phyloP scores from a whole-genome alignment of 2,113 vertebrate genomes.

The Gymnorhina tibicen region DNA sequence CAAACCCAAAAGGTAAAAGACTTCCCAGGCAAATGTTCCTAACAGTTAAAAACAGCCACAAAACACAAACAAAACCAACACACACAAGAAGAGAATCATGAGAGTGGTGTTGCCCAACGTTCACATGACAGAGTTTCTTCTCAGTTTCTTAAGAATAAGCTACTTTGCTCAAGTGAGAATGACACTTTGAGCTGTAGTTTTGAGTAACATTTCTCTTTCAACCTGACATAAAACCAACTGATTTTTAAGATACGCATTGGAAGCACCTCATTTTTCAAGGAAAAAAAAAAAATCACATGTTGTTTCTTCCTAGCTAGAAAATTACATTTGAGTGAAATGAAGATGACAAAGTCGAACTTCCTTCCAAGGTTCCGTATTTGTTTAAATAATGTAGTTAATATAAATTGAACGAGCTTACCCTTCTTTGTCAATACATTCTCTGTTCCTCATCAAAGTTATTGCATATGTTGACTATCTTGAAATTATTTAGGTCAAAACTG shows the following conservation, averaged over 20 bases:
- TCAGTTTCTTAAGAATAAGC: neutral
- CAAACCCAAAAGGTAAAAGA: conserved; percentile 95
- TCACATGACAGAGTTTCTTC: neutral
- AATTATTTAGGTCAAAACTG: neutral
- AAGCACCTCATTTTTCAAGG: neutral
- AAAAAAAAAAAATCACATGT: neutral
- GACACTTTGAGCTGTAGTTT: neutral
- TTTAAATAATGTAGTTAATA: neutral
- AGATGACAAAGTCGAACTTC: neutral
- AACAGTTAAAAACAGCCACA: neutral
- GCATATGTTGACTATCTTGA: neutral
- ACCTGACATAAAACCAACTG: neutral
- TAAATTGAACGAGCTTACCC: neutral
- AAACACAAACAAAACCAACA: neutral
- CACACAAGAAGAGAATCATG: neutral
- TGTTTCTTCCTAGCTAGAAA: neutral
- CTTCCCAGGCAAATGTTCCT: conserved; percentile 94
- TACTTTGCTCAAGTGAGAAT: neutral
- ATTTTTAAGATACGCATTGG: neutral
- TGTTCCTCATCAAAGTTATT: neutral
- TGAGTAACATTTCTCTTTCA: neutral
- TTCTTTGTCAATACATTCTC: neutral
- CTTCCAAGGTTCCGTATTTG: neutral
- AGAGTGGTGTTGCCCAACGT: neutral
- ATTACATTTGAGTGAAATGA: neutral